Base-by-base conservation (phyloP, 1,140 invertebrate genomes). In the Magallana ariakensis region DNA sequence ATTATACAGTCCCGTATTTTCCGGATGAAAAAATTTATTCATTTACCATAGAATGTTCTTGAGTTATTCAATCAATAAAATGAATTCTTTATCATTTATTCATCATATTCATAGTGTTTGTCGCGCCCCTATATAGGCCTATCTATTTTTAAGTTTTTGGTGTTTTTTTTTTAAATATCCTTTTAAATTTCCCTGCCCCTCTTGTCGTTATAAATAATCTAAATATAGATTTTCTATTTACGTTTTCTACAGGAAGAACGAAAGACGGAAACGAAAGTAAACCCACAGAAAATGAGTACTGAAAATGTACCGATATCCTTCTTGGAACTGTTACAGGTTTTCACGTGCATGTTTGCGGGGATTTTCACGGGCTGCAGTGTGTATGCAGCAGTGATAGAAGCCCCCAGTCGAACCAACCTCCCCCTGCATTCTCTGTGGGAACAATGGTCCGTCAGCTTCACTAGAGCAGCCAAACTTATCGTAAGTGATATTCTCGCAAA, bases 191-290 rank as follows among this genome's bases (percentile, higher is more conserved):
- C 33, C 33, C 33, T 5, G 33, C 33, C 33, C 33, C 33, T n/a
- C n/a, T n/a, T n/a, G n/a, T n/a, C n/a, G n/a, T n/a, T n/a, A n/a
- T n/a, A n/a, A 46, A 46, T 46, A 26, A 75, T 13, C 66, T 46
- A 75, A 75, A 75, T 75, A 13, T 75, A 75, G 66, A 33, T 75
- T 75, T 75, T 75, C 22, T 26, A n/a, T n/a, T n/a, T 75, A 26
- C 33, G 33, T 9, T 3, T 10, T 13, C 7, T 62, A 8, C 33
- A 46, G 33, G 33, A 46, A 0, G 33, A 46, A 46, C 33, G 33
- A 46, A 46, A 46, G 33, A 46, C 33, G 33, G 33, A 46, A 46
- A 46, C 33, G 33, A 46, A 46, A 46, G 33, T 46, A 46, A 46
- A 46, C 33, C 33, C 16, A 16, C 8, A 16, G 15, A 75, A 75